Percentiles rank a stretch among this genome's conserved stretches.
These are phyloP conservation scores for Nymphalis c-album DNA, from an alignment of 2,888 invertebrate species.

Conservation along the genomic window DNA sequence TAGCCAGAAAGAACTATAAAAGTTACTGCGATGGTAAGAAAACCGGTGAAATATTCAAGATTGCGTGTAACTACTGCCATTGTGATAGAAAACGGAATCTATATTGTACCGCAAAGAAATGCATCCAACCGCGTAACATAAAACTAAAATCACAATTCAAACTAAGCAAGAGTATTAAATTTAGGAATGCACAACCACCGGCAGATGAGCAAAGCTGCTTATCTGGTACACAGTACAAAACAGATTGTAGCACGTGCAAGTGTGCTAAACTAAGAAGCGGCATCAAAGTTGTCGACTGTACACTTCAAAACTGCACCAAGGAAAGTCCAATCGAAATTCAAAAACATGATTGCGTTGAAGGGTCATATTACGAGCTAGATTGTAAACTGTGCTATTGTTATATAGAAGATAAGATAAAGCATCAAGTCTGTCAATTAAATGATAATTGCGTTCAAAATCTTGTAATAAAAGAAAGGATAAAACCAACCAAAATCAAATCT, in stretches of 20 bases:
- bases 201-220: constrained; percentile 50
- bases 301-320: constrained; percentile 53
- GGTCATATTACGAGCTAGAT: constrained; percentile 51
- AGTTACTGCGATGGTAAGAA: constrained; percentile 47
- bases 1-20: constrained; percentile 20
- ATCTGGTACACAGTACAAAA: constrained; percentile 54
- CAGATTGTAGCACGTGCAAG: constrained; percentile 62
- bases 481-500: not conserved
- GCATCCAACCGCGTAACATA: constrained; percentile 41
- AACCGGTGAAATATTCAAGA: constrained; percentile 60
- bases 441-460: constrained; percentile 37
- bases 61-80: constrained; percentile 79
- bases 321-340: constrained; percentile 2
- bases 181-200: constrained; percentile 34
- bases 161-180: not conserved
- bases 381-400: constrained; percentile 61
- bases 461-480: constrained; percentile 4
- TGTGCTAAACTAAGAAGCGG: constrained; percentile 49
- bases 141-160: constrained; percentile 5
- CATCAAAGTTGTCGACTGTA: constrained; percentile 66
- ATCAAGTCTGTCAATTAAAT: constrained; percentile 51
- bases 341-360: constrained; percentile 50
- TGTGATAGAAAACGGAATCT: constrained; percentile 68
- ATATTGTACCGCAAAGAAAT: constrained; percentile 68
- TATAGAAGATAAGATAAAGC: constrained; percentile 41